Evolutionary conservation across 2,113 vertebrate species (phyloP).

Genomic region (Mirza zaza): DNA sequence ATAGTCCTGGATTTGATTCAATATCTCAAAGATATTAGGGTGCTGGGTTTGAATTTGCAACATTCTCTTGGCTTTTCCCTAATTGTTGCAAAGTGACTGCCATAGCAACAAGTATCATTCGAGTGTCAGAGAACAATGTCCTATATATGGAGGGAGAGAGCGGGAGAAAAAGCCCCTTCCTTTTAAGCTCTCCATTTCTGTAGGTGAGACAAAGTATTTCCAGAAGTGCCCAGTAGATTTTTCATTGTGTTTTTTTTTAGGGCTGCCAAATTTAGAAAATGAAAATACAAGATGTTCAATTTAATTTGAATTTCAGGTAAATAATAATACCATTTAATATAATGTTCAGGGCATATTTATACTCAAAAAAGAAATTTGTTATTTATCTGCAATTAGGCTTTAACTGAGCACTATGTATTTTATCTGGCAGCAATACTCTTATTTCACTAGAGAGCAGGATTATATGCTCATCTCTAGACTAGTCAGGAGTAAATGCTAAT

Average conservation of each 20-base stretch:
- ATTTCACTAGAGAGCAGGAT: neutral
- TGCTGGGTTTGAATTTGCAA: neutral
- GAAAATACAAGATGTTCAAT: neutral
- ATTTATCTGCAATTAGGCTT: neutral
- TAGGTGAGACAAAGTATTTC: neutral
- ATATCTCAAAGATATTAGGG: neutral
- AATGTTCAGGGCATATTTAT: neutral
- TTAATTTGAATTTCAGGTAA: neutral
- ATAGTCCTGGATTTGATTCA: neutral
- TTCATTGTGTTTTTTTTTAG: neutral
- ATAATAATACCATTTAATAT: neutral
- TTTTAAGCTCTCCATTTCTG: neutral
- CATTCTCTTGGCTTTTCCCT: neutral
- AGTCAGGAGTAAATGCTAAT: too few relatives aligned
- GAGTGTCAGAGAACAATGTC: too few relatives aligned
- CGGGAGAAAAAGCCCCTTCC: rapidly evolving
- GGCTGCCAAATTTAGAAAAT: neutral
- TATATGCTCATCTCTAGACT: rapidly evolving
- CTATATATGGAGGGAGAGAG: neutral
- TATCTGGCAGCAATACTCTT: neutral
- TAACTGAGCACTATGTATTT: neutral
- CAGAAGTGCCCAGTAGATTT: neutral
- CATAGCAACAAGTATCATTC: neutral
- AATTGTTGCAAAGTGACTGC: neutral
- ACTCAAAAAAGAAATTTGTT: neutral